Conservation (phyloP, 2,888 invertebrate species). For the Pristionchus arcanus region DNA sequence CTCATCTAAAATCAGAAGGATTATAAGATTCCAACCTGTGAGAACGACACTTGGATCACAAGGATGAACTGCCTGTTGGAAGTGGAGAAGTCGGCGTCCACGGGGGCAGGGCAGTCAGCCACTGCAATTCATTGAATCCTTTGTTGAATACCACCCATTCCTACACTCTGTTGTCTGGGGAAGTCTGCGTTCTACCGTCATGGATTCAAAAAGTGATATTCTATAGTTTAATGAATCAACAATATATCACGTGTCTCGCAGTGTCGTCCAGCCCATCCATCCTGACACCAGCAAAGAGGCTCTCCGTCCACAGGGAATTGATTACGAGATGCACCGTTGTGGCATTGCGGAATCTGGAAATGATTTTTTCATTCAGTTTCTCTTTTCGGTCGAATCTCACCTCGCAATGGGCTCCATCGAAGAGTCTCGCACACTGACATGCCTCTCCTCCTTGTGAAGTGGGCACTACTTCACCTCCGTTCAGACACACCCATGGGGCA, state of each 20-base stretch:
- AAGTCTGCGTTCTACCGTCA: too few relatives aligned
- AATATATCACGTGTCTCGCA: slow-evolving; percentile 52
- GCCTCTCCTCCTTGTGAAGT: slow-evolving; percentile 40
- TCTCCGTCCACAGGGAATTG: slow-evolving; percentile 39
- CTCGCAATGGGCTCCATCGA: slow-evolving; percentile 49
- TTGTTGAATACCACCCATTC: too few relatives aligned
- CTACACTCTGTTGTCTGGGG: too few relatives aligned
- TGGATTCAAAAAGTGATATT: too few relatives aligned
- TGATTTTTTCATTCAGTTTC: background rate
- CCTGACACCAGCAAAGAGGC: slow-evolving; percentile 22
- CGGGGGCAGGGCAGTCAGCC: slow-evolving; percentile 14
- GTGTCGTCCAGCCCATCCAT: slow-evolving; percentile 37
- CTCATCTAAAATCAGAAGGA: background rate
- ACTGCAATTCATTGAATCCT: slow-evolving; percentile 18
- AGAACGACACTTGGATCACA: slow-evolving; percentile 39
- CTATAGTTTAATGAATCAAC: too few relatives aligned
- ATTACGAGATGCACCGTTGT: slow-evolving; percentile 50
- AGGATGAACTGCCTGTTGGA: background rate
- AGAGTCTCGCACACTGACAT: slow-evolving; percentile 13
- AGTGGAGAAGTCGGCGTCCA: background rate
- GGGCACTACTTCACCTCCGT: slow-evolving; percentile 25
- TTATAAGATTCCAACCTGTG: background rate
- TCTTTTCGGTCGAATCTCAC: background rate
- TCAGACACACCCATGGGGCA: slow-evolving; percentile 22
- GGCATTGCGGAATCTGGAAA: slow-evolving; percentile 43